A percentile compares a stretch with the other conserved stretches of the same genome.
phyloP scores from a whole-genome alignment of 2,113 vertebrate species.

The Pituophis catenifer region DNA sequence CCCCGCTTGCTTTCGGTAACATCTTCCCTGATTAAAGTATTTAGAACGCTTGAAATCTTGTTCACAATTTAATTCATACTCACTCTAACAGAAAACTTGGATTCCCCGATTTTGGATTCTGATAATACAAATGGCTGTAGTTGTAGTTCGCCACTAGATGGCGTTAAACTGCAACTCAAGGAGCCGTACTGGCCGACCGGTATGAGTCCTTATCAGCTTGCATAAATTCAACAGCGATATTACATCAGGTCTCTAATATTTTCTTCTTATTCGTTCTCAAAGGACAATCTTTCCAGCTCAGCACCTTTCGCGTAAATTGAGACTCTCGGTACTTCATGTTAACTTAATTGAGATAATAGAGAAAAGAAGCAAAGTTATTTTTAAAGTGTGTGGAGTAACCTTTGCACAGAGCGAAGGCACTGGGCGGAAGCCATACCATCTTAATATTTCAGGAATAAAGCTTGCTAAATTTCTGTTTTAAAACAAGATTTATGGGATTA shows the following conservation, averaged over 20 bases:
- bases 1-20: background rate
- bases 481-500: background rate
- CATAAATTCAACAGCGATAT: background rate
- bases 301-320: background rate
- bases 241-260: background rate
- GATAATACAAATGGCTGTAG: background rate
- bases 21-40: background rate
- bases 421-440: background rate
- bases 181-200: fast-evolving
- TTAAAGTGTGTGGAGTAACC: background rate
- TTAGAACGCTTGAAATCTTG: background rate
- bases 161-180: slow-evolving; percentile 15
- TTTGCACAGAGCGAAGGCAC: background rate
- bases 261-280: background rate
- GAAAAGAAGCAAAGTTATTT: background rate
- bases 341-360: background rate
- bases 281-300: background rate
- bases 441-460: background rate
- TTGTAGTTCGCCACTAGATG: background rate
- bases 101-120: background rate
- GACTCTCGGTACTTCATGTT: background rate
- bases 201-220: background rate
- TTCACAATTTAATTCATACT: background rate
- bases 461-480: background rate
- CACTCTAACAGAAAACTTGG: background rate